These are phyloP conservation scores for Drosophila mettleri DNA, from an alignment of 2,888 invertebrate genomes.

Conservation along the genomic window DNA sequence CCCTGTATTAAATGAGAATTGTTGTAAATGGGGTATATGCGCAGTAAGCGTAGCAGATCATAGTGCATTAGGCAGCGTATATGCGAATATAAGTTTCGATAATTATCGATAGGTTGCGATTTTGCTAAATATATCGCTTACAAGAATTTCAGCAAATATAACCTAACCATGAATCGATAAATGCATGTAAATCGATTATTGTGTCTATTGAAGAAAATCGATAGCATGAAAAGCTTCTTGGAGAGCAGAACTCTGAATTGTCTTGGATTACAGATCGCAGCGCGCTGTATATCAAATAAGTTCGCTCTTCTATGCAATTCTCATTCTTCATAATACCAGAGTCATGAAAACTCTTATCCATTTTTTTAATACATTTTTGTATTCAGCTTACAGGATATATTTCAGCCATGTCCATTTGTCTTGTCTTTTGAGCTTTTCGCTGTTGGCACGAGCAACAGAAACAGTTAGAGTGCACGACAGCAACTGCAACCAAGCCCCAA, in stretches of 20 bases:
- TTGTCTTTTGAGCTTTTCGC: conserved; percentile 7
- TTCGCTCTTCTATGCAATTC: conserved; percentile 1
- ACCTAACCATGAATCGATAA: too few species aligned
- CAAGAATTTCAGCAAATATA: too few species aligned
- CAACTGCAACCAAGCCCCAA: conserved; percentile 62
- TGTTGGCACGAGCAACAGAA: conserved; percentile 69
- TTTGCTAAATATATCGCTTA: neutral
- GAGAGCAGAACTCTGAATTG: too few species aligned
- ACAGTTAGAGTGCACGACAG: conserved; percentile 67
- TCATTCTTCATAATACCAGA: neutral
- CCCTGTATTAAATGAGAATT: neutral
- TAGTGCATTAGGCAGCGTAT: neutral
- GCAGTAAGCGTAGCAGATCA: neutral
- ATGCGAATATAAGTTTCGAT: neutral
- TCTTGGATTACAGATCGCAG: neutral
- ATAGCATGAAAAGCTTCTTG: neutral
- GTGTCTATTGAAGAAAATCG: neutral
- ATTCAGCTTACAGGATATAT: neutral
- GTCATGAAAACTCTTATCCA: neutral
- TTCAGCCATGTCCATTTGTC: neutral
- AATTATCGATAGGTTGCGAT: neutral
- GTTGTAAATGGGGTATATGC: neutral
- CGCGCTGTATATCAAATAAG: too few species aligned
- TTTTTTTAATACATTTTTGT: neutral
- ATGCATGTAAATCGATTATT: too few species aligned